Evolutionary conservation across 2,888 invertebrate species (phyloP).

Genomic region (Dasysyrphus tricinctus): DNA sequence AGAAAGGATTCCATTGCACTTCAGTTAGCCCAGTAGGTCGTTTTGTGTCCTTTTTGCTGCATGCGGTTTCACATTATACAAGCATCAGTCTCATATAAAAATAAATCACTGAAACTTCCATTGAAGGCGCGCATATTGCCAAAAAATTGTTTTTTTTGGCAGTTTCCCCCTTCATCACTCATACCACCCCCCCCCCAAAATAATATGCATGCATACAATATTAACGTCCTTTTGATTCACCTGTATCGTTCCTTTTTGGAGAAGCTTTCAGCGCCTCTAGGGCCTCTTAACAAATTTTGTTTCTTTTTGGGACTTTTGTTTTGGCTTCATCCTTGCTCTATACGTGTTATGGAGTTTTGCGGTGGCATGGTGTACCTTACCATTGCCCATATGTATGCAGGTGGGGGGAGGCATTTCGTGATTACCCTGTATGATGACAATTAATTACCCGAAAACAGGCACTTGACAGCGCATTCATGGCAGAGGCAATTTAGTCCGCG

Average conservation of each 20-base stretch:
- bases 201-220: not conserved
- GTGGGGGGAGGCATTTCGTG: slow-evolving; percentile 9
- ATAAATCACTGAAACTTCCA: slow-evolving; percentile 25
- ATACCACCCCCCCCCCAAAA: not conserved
- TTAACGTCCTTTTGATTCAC: slow-evolving; percentile 61
- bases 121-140: slow-evolving; percentile 50
- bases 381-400: slow-evolving; percentile 19
- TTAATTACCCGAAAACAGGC: slow-evolving; percentile 74
- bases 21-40: slow-evolving; percentile 41
- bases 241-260: slow-evolving; percentile 32
- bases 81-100: not conserved
- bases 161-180: slow-evolving; percentile 10
- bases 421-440: slow-evolving; percentile 68
- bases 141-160: slow-evolving; percentile 58
- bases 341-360: not conserved
- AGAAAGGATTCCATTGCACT: slow-evolving; percentile 70
- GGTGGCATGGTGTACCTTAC: not conserved
- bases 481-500: slow-evolving; percentile 60
- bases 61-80: slow-evolving; percentile 49
- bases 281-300: slow-evolving; percentile 68
- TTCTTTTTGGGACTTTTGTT: slow-evolving; percentile 54
- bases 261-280: slow-evolving; percentile 61
- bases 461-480: slow-evolving; percentile 70
- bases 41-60: slow-evolving; percentile 66
- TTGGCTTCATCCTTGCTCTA: not conserved